Conservation (phyloP, 2,888 invertebrate species). For the Aphodius granarius region DNA sequence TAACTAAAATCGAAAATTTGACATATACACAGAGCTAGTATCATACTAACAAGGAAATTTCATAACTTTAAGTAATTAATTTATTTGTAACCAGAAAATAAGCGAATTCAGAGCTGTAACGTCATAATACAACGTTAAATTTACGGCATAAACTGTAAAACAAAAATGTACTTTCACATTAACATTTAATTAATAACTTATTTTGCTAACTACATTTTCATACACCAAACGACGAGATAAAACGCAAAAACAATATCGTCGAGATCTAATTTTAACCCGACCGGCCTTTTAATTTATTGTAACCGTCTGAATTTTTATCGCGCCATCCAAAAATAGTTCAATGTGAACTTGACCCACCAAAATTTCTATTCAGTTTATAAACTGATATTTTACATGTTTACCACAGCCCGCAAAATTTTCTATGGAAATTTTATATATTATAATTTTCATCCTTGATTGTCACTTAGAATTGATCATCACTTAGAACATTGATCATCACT, state of each 20-base stretch:
- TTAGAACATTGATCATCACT: neutral
- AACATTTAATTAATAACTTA: no score
- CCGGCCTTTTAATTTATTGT: neutral
- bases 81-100: no score
- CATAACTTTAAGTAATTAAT: no score
- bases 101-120: no score
- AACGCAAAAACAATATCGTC: slow-evolving; percentile 1
- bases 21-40: no score
- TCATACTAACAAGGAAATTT: no score
- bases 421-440: no score
- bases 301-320: slow-evolving; percentile 15
- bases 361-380: slow-evolving; percentile 6
- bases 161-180: no score
- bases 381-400: neutral
- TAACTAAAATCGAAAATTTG: no score
- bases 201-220: neutral
- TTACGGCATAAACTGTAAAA: no score
- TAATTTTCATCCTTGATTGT: neutral
- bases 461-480: neutral
- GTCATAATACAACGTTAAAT: no score
- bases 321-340: slow-evolving; percentile 23
- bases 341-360: slow-evolving; percentile 27
- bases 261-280: neutral
- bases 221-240: neutral
- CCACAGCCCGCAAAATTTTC: no score